phyloP scores from a whole-genome alignment of 2,113 vertebrate species.

The Redunca redunca region DNA sequence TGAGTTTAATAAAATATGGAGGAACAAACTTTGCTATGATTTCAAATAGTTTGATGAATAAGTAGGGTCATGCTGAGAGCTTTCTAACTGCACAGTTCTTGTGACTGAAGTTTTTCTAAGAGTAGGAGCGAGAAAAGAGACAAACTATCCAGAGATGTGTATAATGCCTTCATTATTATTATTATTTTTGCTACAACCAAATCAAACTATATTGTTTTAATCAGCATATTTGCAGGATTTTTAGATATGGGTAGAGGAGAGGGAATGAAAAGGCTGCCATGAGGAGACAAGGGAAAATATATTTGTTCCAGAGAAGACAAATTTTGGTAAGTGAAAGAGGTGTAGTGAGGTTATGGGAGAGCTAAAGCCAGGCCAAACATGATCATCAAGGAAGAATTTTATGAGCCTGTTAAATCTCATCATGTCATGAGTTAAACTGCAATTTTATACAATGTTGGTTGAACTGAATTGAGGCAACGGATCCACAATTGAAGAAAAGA shows the following conservation, averaged over 20 bases:
- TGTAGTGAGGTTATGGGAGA: neutral
- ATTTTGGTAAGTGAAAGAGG: conserved; percentile 13
- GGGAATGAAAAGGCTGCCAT: neutral
- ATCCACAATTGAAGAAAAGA: conserved; percentile 9
- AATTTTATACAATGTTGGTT: conserved; percentile 45
- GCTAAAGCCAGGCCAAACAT: neutral
- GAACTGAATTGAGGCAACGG: conserved; percentile 18
- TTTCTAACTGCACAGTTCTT: accelerated
- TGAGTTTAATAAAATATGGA: conserved; percentile 69
- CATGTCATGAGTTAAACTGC: neutral
- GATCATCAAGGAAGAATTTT: conserved; percentile 28
- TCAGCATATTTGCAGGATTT: neutral
- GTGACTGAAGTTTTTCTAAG: neutral
- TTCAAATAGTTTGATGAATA: neutral
- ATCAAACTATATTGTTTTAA: neutral
- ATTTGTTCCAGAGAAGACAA: conserved; percentile 2
- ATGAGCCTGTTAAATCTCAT: conserved; percentile 11
- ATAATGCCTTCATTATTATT: neutral
- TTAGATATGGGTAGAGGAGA: neutral
- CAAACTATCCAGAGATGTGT: neutral
- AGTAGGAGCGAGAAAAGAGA: neutral
- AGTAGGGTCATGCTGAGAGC: conserved; percentile 18
- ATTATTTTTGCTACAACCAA: neutral
- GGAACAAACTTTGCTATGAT: conserved; percentile 43
- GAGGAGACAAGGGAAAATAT: neutral